These are phyloP conservation scores for Caenorhabditis afra DNA, from an alignment of 2,888 invertebrate species.

Conservation along the genomic window DNA sequence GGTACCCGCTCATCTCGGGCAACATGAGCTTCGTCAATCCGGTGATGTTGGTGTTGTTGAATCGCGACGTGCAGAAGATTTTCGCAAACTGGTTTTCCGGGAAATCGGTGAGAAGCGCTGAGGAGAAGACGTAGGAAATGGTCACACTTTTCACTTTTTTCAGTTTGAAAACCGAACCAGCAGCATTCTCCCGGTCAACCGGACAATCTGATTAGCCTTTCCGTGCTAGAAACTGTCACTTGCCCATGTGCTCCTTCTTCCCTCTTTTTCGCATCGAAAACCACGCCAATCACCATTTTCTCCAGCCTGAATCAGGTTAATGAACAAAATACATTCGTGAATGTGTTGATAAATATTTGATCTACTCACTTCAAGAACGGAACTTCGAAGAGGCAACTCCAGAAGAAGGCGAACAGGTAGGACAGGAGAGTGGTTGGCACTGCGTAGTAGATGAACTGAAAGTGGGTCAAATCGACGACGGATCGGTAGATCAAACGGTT, in stretches of 20 bases:
- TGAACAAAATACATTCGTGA: too few relatives aligned
- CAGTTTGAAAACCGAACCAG: slow-evolving; percentile 33
- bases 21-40: slow-evolving; percentile 43
- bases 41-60: slow-evolving; percentile 31
- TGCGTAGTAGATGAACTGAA: slow-evolving; percentile 49
- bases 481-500: background rate
- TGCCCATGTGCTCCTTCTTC: too few relatives aligned
- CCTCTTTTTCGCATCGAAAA: slow-evolving; percentile 20
- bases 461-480: background rate
- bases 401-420: slow-evolving; percentile 58
- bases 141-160: background rate
- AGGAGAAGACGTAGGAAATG: too few relatives aligned
- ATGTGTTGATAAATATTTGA: too few relatives aligned
- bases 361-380: slow-evolving; percentile 57
- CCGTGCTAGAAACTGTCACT: too few relatives aligned
- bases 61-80: slow-evolving; percentile 33
- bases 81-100: background rate
- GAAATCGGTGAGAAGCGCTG: too few relatives aligned
- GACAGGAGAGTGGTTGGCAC: slow-evolving; percentile 30
- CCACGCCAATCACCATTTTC: slow-evolving; percentile 39
- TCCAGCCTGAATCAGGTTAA: too few relatives aligned
- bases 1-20: slow-evolving; percentile 44
- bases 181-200: slow-evolving; percentile 30
- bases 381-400: slow-evolving; percentile 63
- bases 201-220: slow-evolving; percentile 7